Conservation (phyloP, 2,888 invertebrate genomes). For the Drosophila silvestris region DNA sequence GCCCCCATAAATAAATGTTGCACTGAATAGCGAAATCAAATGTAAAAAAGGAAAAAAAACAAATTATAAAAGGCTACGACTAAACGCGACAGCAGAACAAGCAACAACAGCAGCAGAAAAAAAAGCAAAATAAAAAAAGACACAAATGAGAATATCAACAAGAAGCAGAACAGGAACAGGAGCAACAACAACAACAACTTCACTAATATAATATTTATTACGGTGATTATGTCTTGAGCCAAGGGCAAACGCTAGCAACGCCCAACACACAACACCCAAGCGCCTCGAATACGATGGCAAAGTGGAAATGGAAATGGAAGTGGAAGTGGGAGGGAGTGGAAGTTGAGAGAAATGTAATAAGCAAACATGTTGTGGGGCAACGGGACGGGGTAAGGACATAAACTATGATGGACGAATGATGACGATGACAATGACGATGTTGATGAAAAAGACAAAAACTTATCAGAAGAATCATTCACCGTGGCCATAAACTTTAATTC, state of each 20-base stretch:
- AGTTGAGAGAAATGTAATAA: constrained; percentile 54
- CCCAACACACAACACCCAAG: constrained; percentile 15
- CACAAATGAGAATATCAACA: constrained; percentile 34
- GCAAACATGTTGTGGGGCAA: constrained; percentile 32
- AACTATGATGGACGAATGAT: constrained; percentile 60
- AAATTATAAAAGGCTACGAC: constrained; percentile 16
- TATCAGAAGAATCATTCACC: constrained; percentile 44
- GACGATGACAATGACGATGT: constrained; percentile 11
- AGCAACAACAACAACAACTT: constrained; percentile 45
- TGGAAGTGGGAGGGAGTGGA: constrained; percentile 15
- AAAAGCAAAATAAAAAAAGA: constrained; percentile 9
- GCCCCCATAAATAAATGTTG: constrained; percentile 30
- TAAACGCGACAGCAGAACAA: constrained; percentile 10
- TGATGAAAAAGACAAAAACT: constrained; percentile 35
- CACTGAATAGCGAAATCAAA: constrained; percentile 42
- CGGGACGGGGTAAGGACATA: constrained; percentile 23
- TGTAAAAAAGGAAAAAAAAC: constrained; percentile 38
- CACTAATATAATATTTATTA: constrained; percentile 71
- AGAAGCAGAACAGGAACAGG: constrained; percentile 19
- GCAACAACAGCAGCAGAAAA: constrained; percentile 9
- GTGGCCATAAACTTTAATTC: constrained; percentile 51
- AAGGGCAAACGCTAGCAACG: constrained; percentile 40
- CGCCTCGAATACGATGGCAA: constrained; percentile 29
- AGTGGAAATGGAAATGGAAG: constrained; percentile 41
- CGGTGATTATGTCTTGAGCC: constrained; percentile 69